A percentile compares a stretch with the other conserved stretches of the same genome.
Evolutionary conservation across 2,888 invertebrate species (phyloP).

Genomic region (Amblyjoppa proteus): DNA sequence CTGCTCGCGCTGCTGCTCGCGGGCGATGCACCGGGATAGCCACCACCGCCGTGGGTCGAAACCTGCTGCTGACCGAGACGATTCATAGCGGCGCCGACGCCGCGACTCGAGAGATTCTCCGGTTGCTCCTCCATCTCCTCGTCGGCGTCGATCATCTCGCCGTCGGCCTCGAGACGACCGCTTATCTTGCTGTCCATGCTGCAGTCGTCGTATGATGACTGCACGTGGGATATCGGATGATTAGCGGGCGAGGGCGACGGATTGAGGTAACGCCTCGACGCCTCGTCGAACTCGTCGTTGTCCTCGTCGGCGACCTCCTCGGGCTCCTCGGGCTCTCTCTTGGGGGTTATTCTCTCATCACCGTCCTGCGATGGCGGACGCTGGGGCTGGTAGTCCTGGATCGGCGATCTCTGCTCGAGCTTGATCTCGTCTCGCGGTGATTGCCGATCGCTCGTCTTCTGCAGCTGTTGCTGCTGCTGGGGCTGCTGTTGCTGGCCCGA

Average conservation of each 20-base stretch:
- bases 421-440: slow-evolving; percentile 67
- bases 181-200: slow-evolving; percentile 92
- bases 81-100: slow-evolving; percentile 54
- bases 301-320: slow-evolving; percentile 87
- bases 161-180: slow-evolving; percentile 86
- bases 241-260: slow-evolving; percentile 78
- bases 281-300: slow-evolving; percentile 85
- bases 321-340: slow-evolving; percentile 89
- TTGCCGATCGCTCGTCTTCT: slow-evolving; percentile 47
- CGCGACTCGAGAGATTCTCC: slow-evolving; percentile 90
- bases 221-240: slow-evolving; percentile 87
- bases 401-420: slow-evolving; percentile 65
- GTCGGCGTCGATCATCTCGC: slow-evolving; percentile 88
- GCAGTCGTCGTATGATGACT: slow-evolving; percentile 91
- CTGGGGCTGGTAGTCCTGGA: slow-evolving; percentile 75
- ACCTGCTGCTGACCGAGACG: slow-evolving; percentile 37
- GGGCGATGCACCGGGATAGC: slow-evolving; percentile 82
- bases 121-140: slow-evolving; percentile 91
- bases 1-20: slow-evolving; percentile 83
- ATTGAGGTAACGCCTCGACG: slow-evolving; percentile 77
- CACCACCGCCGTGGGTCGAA: slow-evolving; percentile 40
- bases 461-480: slow-evolving; percentile 57
- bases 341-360: slow-evolving; percentile 87
- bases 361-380: slow-evolving; percentile 76
- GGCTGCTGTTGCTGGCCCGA: slow-evolving; percentile 70